A percentile compares a stretch with the other conserved stretches of the same genome.
These are phyloP conservation scores for Volucella inanis DNA, from an alignment of 2,888 invertebrate species.

Conservation along the genomic window DNA sequence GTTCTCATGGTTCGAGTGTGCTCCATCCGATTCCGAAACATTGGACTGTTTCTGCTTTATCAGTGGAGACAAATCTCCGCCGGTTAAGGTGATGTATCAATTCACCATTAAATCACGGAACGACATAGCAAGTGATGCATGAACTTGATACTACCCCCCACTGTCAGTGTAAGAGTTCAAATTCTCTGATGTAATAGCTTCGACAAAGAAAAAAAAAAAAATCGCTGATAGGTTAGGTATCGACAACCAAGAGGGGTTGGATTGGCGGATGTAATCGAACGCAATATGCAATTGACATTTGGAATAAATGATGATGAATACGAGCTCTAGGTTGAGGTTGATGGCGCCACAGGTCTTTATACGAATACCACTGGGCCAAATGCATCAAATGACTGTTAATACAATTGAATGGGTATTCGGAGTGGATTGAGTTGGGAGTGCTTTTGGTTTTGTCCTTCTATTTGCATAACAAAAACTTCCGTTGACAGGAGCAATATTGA, in stretches of 20 bases:
- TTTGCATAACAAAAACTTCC: constrained; percentile 65
- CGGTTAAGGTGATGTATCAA: constrained; percentile 72
- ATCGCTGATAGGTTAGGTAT: background rate
- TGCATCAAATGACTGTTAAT: constrained; percentile 36
- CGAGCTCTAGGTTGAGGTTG: constrained; percentile 18
- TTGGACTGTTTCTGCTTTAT: constrained; percentile 44
- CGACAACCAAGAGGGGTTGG: background rate
- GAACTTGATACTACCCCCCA: constrained; percentile 58
- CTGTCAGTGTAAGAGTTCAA: background rate
- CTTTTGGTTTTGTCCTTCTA: constrained; percentile 39
- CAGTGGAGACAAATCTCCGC: constrained; percentile 63
- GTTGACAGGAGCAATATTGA: constrained; percentile 62
- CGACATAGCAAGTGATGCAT: constrained; percentile 64
- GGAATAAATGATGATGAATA: constrained; percentile 62
- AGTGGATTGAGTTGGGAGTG: background rate
- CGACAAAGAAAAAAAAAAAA: constrained; percentile 31
- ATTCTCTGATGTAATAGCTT: constrained; percentile 48
- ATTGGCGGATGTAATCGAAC: constrained; percentile 53
- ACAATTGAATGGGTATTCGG: constrained; percentile 44
- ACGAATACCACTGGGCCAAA: background rate
- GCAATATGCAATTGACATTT: constrained; percentile 74
- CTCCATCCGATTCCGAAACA: constrained; percentile 17
- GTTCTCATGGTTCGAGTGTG: constrained; percentile 33
- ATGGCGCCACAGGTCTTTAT: constrained; percentile 56
- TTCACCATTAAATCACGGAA: constrained; percentile 66